Evolutionary conservation across 2,797 vertebrate species (phyloP).

Genomic region (Danio tinwini): DNA sequence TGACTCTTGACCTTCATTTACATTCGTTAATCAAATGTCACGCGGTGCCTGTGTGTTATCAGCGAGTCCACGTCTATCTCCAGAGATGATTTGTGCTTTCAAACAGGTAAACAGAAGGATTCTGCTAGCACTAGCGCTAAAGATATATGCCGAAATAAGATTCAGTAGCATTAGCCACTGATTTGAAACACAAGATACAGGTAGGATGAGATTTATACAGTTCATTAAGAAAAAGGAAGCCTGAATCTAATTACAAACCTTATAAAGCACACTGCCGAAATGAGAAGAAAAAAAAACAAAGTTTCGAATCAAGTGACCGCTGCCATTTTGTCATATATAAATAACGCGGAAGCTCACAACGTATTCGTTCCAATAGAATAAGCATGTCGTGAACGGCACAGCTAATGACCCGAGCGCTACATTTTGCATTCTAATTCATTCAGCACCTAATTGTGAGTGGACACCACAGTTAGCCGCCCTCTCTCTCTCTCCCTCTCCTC

Average conservation of each 20-base stretch:
- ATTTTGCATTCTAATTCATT: slow-evolving; percentile 57
- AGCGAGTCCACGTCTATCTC: slow-evolving; percentile 27
- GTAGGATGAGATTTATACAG: slow-evolving; percentile 33
- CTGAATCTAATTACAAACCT: slow-evolving; percentile 38
- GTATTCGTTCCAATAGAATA: slow-evolving; percentile 43
- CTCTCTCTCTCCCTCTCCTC: slow-evolving; percentile 33
- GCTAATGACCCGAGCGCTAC: slow-evolving; percentile 49
- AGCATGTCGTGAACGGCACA: slow-evolving; percentile 37
- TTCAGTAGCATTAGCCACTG: neutral
- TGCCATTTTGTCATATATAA: slow-evolving; percentile 44
- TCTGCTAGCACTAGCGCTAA: slow-evolving; percentile 9
- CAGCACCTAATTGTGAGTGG: slow-evolving; percentile 60
- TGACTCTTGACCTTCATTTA: slow-evolving; percentile 60
- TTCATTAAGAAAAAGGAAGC: slow-evolving; percentile 39
- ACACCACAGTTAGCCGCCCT: slow-evolving; percentile 58
- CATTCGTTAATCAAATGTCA: slow-evolving; percentile 63
- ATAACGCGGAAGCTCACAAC: slow-evolving; percentile 33
- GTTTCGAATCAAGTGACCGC: slow-evolving; percentile 38
- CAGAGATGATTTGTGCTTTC: slow-evolving; percentile 39
- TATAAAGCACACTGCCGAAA: slow-evolving; percentile 26
- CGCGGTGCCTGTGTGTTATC: slow-evolving; percentile 40
- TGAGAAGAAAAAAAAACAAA: neutral
- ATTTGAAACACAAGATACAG: slow-evolving; percentile 23
- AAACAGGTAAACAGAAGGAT: slow-evolving; percentile 48
- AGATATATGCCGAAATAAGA: neutral